A percentile compares a stretch with the other conserved stretches of the same genome.
Evolutionary conservation across 2,113 vertebrate genomes (phyloP).

Genomic region (Salvelinus fontinalis): DNA sequence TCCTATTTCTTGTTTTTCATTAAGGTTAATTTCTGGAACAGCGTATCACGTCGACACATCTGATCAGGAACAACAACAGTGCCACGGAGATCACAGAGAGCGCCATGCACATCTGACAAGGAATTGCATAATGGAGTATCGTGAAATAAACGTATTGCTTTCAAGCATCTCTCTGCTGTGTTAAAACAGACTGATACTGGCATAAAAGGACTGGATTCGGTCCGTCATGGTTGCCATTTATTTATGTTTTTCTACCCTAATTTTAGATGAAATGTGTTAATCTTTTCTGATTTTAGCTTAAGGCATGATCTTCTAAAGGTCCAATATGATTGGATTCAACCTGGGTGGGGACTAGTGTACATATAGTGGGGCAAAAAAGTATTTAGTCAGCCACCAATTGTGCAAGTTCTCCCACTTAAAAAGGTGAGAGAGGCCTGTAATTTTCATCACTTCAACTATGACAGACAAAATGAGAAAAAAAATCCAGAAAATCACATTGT

Average conservation of each 20-base stretch:
- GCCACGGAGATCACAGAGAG: slow-evolving; percentile 23
- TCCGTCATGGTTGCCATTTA: too few species aligned
- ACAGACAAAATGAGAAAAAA: too few species aligned
- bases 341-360: too few species aligned
- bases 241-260: neutral
- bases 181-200: neutral
- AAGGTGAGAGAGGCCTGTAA: too few species aligned
- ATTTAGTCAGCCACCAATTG: too few species aligned
- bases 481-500: too few species aligned
- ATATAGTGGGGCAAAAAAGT: too few species aligned
- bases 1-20: slow-evolving; percentile 49
- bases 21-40: slow-evolving; percentile 44
- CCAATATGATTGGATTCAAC: slow-evolving; percentile 13
- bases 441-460: too few species aligned
- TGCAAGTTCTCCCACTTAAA: too few species aligned
- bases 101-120: slow-evolving; percentile 16
- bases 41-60: slow-evolving; percentile 42
- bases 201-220: too few species aligned
- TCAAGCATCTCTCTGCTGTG: neutral
- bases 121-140: slow-evolving; percentile 32
- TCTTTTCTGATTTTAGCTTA: neutral
- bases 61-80: slow-evolving; percentile 43
- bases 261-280: slow-evolving; percentile 6
- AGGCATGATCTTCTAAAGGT: neutral
- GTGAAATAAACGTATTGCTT: neutral